Evolutionary conservation across 1,140 invertebrate species (phyloP), one percentile per base, ranked within the genome.

Genomic region (Scaptodrosophila lebanonensis): DNA sequence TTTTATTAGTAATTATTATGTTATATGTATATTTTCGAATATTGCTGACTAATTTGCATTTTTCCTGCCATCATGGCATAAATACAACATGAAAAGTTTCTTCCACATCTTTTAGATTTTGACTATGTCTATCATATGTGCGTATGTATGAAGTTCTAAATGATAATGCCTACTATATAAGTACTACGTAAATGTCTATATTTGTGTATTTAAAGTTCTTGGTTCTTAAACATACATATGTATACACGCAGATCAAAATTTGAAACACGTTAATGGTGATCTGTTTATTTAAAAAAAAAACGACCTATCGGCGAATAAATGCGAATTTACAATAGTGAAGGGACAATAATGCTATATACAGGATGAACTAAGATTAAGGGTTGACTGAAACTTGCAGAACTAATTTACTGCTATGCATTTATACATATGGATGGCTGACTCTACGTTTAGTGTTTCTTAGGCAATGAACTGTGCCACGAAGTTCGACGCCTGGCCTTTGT

Each of bases 71-170:
- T n/a, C 6, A 33, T 33, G 12, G 12, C 54, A 30, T 35, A 49
- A 49, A 52, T 29, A 52, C 57, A 69, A 49, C 54, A 38, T 59
- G 40, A 50, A 58, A 63, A 51, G 39, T 51, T 56, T 39, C 30
- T 51, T 66, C 54, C 72, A 79, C 75, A 83, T 83, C 75, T 82
- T 83, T 63, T 36, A 82, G 75, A 82, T 76, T 83, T 66, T 64
- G 54, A 57, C 70, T 82, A 69, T 66, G 48, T 38, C 36, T 36
- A 47, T 29, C 25, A 29, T 61, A 48, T 18, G 25, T 7, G 40
- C 36, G 48, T 45, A 40, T 30, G 32, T 49, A 32, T 48, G 18
- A 16, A 42, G 8, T 4, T 44, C 35, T 38, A 27, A 43, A 17
- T 45, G 35, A 48, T 51, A 57, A 29, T 53, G 35, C 25, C 11